Base-by-base conservation (phyloP, 2,888 invertebrate species). In the Pachydiplax longipennis region DNA sequence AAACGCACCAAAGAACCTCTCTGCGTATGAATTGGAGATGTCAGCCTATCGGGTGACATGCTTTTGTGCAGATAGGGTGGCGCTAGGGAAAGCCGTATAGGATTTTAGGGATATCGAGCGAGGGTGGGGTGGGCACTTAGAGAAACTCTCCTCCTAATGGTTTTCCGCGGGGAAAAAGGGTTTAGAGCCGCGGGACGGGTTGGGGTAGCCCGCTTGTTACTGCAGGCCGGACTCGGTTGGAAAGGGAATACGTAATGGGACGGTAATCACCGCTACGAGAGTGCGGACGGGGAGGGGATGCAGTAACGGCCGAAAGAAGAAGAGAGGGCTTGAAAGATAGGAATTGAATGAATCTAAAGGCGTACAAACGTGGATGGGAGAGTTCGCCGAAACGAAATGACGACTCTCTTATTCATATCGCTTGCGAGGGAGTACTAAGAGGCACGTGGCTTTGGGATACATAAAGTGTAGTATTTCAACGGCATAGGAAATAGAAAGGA, bases 181-280 rank as follows among this genome's bases (percentile, higher is more conserved):
- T 35, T 83, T 37, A 3, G 22, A 58, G 53, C 48, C 31, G 35
- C 31, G 83, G 22, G 53, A 18, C 31, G 53, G 53, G 48, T 35
- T 80, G 80, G 40, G 81, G 40, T 44, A 10, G n/a, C n/a, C 40
- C 40, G 82, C 25, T 87, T n/a, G 81, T 5, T 87, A 44, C 44
- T 82, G 53, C 37, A 35, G 61, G 61, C 61, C 37, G 37, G 61
- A 61, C 22, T 15, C 48, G 1, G 25, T 61, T n/a, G 65, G 6
- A 87, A 87, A 87, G 87, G 22, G 87, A 87, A 87, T 87, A 3
- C 35, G 61, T 61, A 65, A 87, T 87, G 65, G 87, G 87, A 40
- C 87, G 35, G 58, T 87, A 87, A 87, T 87, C 61, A 37, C 10
- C 61, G 87, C n/a, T 37, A 13, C 12, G 87, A 5, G 35, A 25